Conservation (phyloP, 2,888 invertebrate genomes). For the Diarsia mendica region DNA sequence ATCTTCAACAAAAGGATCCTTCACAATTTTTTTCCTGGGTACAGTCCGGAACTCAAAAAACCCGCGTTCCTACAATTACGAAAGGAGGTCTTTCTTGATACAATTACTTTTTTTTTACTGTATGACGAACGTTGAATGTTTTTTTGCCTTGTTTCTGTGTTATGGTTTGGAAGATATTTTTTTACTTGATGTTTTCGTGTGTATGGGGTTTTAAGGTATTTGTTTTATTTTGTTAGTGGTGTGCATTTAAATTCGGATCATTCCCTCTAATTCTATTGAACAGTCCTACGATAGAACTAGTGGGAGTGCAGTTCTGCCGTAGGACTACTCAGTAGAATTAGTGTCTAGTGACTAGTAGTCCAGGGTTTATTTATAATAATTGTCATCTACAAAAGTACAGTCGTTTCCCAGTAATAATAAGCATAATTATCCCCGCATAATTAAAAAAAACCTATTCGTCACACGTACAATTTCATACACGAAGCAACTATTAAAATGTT, state of each 20-base stretch:
- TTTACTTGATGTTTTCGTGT: background rate
- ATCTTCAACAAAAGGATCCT: constrained; percentile 59
- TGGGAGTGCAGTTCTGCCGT: too few species aligned
- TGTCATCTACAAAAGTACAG: too few species aligned
- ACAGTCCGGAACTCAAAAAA: constrained; percentile 59
- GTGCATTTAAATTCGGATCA: background rate
- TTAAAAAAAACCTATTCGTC: too few species aligned
- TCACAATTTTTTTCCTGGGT: constrained; percentile 49
- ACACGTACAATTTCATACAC: too few species aligned
- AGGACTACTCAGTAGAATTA: too few species aligned
- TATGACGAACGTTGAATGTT: constrained; percentile 41
- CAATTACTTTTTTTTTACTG: constrained; percentile 62
- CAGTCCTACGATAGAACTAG: too few species aligned
- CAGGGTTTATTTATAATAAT: too few species aligned
- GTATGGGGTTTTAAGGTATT: background rate
- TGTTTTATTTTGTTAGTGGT: constrained; percentile 1
- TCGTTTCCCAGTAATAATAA: too few species aligned
- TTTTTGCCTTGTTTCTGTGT: constrained; percentile 45
- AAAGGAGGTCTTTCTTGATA: constrained; percentile 52
- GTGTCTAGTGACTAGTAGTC: too few species aligned
- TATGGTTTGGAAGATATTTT: constrained; percentile 1
- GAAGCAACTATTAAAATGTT: too few species aligned
- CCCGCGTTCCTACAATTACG: constrained; percentile 59
- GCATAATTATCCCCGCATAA: too few species aligned
- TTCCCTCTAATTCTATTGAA: too few species aligned